A percentile compares a stretch with the other conserved stretches of the same genome.
Evolutionary conservation across 1,140 invertebrate species (phyloP).

Genomic region (Physella acuta): DNA sequence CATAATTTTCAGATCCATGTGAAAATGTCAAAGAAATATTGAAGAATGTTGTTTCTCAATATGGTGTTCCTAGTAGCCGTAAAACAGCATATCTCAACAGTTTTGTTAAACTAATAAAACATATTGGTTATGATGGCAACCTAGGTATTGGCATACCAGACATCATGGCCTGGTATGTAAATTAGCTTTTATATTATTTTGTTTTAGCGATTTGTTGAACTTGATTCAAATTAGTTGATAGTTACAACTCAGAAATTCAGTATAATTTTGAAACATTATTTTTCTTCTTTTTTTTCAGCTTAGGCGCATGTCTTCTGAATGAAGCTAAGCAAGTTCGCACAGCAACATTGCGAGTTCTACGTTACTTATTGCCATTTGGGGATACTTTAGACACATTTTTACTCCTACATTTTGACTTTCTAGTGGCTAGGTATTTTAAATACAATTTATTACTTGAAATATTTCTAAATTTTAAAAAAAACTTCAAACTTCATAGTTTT

Average conservation of each 20-base stretch:
- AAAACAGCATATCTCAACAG: slow-evolving; percentile 79
- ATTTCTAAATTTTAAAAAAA: background rate
- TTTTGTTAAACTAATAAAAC: slow-evolving; percentile 75
- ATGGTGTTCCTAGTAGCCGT: slow-evolving; percentile 68
- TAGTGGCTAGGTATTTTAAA: slow-evolving; percentile 70
- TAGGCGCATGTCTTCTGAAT: slow-evolving; percentile 79
- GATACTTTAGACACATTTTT: slow-evolving; percentile 78
- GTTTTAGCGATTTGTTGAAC: background rate
- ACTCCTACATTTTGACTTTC: slow-evolving; percentile 77
- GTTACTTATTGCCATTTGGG: slow-evolving; percentile 78
- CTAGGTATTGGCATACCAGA: slow-evolving; percentile 75
- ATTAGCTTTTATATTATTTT: background rate
- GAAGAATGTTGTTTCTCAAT: slow-evolving; percentile 60
- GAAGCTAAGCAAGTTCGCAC: slow-evolving; percentile 86
- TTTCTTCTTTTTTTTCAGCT: slow-evolving; percentile 56
- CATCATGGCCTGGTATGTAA: slow-evolving; percentile 78
- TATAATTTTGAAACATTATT: background rate
- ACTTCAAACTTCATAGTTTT: too few relatives aligned
- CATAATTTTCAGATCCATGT: slow-evolving; percentile 50
- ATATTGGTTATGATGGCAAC: slow-evolving; percentile 66
- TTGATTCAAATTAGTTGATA: background rate
- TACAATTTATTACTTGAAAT: background rate
- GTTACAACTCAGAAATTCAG: background rate
- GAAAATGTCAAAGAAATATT: slow-evolving; percentile 60
- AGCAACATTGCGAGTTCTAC: slow-evolving; percentile 78